Conservation (phyloP, 2,113 vertebrate genomes). For the Rhinoderma darwinii region DNA sequence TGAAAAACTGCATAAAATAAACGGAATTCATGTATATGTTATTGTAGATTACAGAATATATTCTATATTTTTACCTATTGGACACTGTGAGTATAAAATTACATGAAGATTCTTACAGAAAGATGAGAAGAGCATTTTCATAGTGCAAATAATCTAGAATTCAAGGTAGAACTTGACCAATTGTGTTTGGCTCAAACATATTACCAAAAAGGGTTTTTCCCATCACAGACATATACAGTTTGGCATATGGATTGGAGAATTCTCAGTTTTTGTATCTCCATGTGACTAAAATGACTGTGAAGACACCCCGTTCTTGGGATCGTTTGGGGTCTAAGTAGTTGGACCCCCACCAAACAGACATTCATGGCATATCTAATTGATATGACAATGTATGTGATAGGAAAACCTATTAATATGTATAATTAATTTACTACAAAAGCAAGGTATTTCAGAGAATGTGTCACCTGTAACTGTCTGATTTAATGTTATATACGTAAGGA, state of each 20-base stretch:
- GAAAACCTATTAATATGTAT: no score
- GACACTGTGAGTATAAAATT: not conserved
- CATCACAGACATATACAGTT: not conserved
- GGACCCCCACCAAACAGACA: not conserved
- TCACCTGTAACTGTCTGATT: no score
- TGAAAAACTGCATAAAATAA: slow-evolving; percentile 36
- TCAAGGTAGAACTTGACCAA: not conserved
- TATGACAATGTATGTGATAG: no score
- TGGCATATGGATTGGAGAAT: no score
- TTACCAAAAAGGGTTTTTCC: not conserved
- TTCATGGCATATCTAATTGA: not conserved
- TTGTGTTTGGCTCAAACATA: not conserved
- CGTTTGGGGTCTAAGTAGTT: not conserved
- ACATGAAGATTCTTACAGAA: not conserved
- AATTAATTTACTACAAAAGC: no score
- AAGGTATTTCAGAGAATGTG: no score
- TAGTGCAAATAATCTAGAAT: not conserved
- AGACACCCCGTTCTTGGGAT: not conserved
- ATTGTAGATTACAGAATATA: not conserved
- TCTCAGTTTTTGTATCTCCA: no score
- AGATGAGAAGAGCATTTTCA: not conserved
- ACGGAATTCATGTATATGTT: not conserved
- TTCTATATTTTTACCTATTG: not conserved
- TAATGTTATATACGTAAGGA: no score
- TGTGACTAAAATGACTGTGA: no score